Conservation (phyloP, 2,888 invertebrate species). For the Amiota mariae region DNA sequence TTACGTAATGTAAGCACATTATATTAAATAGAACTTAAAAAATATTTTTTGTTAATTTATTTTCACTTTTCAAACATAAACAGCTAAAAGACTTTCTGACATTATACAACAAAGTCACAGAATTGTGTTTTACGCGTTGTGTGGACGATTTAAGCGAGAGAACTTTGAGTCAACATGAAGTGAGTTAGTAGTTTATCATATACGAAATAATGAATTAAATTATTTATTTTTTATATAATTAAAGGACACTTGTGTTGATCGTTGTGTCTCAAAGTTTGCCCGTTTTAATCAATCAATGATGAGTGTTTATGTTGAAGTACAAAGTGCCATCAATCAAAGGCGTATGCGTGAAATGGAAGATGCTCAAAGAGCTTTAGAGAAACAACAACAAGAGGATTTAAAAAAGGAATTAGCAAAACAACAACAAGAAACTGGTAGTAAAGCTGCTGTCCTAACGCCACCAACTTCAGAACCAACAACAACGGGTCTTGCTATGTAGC, state of each 20-base stretch:
- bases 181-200: conserved; percentile 42
- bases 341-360: conserved; percentile 69
- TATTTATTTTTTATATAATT: conserved; percentile 19
- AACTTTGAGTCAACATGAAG: conserved; percentile 63
- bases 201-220: background rate
- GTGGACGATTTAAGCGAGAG: conserved; percentile 70
- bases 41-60: conserved; percentile 5
- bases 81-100: conserved; percentile 73
- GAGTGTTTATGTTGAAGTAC: conserved; percentile 71
- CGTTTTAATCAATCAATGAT: conserved; percentile 73
- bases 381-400: conserved; percentile 46
- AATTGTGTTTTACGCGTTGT: conserved; percentile 71
- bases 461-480: conserved; percentile 13
- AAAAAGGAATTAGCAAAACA: conserved; percentile 32
- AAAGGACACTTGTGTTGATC: conserved; percentile 68
- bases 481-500: conserved; percentile 49
- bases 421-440: conserved; percentile 32
- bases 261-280: conserved; percentile 72
- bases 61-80: conserved; percentile 27
- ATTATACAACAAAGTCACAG: conserved; percentile 73
- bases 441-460: conserved; percentile 44
- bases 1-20: conserved; percentile 55
- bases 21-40: background rate
- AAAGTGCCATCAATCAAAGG: conserved; percentile 69
- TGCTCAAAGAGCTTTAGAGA: conserved; percentile 53